Conservation (phyloP, 2,888 invertebrate genomes). For the Arctia plantaginis region DNA sequence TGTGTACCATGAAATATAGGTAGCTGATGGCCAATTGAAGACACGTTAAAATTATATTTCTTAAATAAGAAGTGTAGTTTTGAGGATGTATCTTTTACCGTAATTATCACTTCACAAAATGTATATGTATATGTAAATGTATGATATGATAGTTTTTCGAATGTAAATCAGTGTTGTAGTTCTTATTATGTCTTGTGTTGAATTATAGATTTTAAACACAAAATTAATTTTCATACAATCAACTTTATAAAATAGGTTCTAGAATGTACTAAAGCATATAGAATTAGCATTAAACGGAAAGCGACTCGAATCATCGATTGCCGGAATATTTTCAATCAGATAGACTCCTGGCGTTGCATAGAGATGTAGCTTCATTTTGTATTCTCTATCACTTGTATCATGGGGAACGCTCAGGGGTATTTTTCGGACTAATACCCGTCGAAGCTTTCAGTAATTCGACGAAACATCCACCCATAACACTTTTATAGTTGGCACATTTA, state of each 20-base stretch:
- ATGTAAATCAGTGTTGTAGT: background rate
- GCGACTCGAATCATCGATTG: background rate
- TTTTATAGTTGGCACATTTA: no score
- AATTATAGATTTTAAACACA: background rate
- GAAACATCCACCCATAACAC: background rate
- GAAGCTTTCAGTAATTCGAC: background rate
- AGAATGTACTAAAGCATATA: background rate
- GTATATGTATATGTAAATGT: background rate
- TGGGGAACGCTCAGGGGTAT: background rate
- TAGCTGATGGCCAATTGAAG: no score
- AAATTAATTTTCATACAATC: background rate
- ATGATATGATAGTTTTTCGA: background rate
- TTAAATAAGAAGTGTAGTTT: no score
- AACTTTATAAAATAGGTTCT: background rate
- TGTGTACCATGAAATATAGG: no score
- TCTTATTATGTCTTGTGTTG: background rate
- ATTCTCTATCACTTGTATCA: background rate
- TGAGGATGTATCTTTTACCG: background rate
- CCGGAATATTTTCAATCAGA: background rate
- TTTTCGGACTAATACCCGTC: background rate
- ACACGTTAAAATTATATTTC: no score
- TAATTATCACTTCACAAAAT: background rate
- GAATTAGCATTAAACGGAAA: background rate
- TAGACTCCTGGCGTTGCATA: background rate
- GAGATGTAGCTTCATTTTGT: background rate